phyloP scores from a whole-genome alignment of 1,140 invertebrate species.

The Formica exsecta region DNA sequence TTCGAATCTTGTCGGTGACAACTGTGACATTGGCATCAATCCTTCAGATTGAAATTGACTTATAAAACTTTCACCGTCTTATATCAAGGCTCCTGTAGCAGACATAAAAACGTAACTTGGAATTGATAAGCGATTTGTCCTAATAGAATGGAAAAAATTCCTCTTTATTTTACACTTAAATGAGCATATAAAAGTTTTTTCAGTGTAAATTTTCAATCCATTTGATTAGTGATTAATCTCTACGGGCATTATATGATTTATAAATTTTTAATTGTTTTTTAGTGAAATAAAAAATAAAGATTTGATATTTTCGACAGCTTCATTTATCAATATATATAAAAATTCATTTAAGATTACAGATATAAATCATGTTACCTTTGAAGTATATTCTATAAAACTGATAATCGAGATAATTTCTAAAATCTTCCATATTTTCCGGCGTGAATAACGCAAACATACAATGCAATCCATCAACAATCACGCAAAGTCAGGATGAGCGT shows the following conservation, averaged over 20 bases:
- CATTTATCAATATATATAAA: background rate
- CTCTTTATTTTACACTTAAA: background rate
- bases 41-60: background rate
- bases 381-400: background rate
- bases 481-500: background rate
- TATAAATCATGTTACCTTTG: background rate
- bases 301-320: background rate
- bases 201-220: background rate
- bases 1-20: constrained; percentile 11
- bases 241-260: background rate
- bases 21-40: background rate
- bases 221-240: background rate
- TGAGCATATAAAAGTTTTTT: background rate
- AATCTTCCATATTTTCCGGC: background rate
- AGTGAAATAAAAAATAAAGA: background rate
- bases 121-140: background rate
- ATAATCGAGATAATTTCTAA: background rate
- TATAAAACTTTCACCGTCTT: background rate
- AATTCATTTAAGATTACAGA: background rate
- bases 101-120: too few species aligned
- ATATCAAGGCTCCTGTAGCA: background rate
- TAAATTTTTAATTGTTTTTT: constrained; percentile 4
- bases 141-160: background rate
- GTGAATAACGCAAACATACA: background rate
- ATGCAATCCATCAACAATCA: background rate